A percentile compares a stretch with the other conserved stretches of the same genome.
Conservation (phyloP, 2,888 invertebrate species). For the Troides oblongomaculatus region DNA sequence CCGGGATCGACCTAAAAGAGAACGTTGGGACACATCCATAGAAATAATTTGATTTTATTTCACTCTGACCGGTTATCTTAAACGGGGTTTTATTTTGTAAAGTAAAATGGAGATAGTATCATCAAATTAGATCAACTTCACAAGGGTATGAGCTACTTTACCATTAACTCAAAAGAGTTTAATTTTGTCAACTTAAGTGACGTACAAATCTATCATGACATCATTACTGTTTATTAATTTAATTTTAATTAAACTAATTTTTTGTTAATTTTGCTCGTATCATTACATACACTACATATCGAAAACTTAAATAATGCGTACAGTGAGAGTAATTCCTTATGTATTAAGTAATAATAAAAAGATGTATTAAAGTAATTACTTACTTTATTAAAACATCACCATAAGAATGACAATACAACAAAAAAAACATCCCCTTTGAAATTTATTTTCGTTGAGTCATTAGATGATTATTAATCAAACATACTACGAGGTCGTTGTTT, state of each 20-base stretch:
- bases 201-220: no score
- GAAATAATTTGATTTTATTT: conserved; percentile 17
- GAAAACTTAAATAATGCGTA: background rate
- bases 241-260: no score
- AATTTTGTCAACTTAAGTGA: no score
- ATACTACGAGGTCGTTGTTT: background rate
- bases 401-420: background rate
- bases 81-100: background rate
- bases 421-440: background rate
- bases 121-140: background rate
- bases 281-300: background rate
- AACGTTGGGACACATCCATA: conserved; percentile 10
- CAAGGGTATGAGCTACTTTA: no score
- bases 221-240: no score
- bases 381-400: background rate
- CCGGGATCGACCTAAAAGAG: conserved; percentile 33
- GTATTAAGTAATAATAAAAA: background rate
- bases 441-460: background rate
- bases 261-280: no score
- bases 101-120: background rate
- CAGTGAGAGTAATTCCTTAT: background rate
- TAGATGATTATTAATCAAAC: background rate
- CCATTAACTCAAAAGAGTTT: no score
- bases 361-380: background rate
- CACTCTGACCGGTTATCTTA: background rate